Evolutionary conservation across 2,113 vertebrate genomes (phyloP), one percentile per base, ranked within the genome.

Genomic region (Ailuropoda melanoleuca): DNA sequence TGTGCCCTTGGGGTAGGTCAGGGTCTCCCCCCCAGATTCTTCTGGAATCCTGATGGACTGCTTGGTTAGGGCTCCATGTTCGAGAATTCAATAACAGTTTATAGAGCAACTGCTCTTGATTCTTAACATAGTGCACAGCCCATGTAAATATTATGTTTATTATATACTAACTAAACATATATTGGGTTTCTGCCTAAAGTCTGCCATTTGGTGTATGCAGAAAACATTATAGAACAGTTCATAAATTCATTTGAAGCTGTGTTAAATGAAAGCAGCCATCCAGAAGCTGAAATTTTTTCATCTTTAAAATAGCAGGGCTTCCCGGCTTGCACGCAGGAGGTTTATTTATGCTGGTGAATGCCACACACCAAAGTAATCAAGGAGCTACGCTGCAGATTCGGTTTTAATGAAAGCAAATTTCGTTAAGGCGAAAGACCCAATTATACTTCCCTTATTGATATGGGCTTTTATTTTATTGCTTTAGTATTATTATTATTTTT

Each of bases 81-180:
- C 97, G 90, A 97, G 98, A 98, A 99, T 99, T 98, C 97, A 97
- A 95, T 98, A 98, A 98, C 98, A 98, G 97, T 94, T 98, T 98
- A 98, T 98, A 98, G 98, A 99, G 98, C 98, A 97, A 96, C 98
- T 98, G 98, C 98, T 99, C 98, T 98, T 97, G 96, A 98, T 98
- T 97, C 98, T 96, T 98, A 98, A 98, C 98, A 98, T 98, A 98
- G 98, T 98, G 96, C 98, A 98, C 93, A 97, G 98, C 98, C 98
- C 98, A 97, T 98, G 98, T 99, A 99, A 99, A 99, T 99, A 99
- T 99, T 98, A 98, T 98, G 98, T 99, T 99, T 99, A 99, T 99
- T 99, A 99, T 98, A 99, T 97, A 98, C 98, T 99, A 99, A 98
- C 98, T 99, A 99, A 99, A 99, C 98, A 99, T 98, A 99, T 98